These are phyloP conservation scores for Psettodes erumei DNA, from an alignment of 2,113 vertebrate species.

Conservation along the genomic window DNA sequence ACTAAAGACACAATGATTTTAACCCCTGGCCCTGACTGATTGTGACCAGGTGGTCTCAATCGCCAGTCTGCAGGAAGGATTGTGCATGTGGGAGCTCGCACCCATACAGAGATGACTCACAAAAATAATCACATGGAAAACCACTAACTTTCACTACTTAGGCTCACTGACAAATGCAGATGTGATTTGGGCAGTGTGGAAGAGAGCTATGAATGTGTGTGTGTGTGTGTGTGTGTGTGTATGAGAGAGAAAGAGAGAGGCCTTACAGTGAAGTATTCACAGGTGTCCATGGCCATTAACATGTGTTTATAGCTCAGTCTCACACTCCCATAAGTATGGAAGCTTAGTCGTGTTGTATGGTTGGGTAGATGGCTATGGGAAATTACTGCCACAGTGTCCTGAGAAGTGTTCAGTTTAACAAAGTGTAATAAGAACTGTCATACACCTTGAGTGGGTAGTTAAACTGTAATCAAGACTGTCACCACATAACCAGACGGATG, in stretches of 20 bases:
- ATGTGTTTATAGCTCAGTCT: constrained; percentile 69
- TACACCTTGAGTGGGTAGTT: constrained; percentile 29
- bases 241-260: constrained; percentile 18
- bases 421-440: constrained; percentile 30
- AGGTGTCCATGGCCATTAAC: constrained; percentile 72
- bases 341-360: constrained; percentile 23
- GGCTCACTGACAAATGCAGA: constrained; percentile 53
- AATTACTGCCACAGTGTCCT: constrained; percentile 51
- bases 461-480: constrained; percentile 40
- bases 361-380: constrained; percentile 43
- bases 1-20: constrained; percentile 78
- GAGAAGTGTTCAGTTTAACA: constrained; percentile 45
- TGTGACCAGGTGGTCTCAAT: constrained; percentile 73
- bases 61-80: constrained; percentile 48
- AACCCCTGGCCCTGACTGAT: constrained; percentile 77
- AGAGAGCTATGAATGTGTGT: constrained; percentile 21
- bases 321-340: constrained; percentile 55
- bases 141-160: constrained; percentile 61
- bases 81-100: constrained; percentile 30
- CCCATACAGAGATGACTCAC: constrained; percentile 69
- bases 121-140: constrained; percentile 67
- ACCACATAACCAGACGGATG: constrained; percentile 10
- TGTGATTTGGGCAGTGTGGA: constrained; percentile 51
- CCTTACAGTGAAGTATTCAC: constrained; percentile 69
- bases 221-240: not conserved